phyloP scores from a whole-genome alignment of 2,888 invertebrate species.

The Neria commutata region DNA sequence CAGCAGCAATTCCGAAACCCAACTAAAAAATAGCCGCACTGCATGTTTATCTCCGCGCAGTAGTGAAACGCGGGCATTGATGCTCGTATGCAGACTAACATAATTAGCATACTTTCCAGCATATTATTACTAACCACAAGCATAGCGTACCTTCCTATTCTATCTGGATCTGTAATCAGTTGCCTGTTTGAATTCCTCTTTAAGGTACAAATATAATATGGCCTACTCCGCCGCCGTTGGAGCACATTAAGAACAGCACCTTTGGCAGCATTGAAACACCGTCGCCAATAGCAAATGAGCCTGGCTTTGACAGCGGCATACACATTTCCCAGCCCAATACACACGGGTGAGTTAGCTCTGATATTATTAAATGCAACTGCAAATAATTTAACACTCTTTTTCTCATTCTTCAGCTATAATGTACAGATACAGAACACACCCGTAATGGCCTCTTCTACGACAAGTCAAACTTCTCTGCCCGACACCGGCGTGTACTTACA shows the following conservation, averaged over 20 bases:
- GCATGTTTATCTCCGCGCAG: too few species aligned
- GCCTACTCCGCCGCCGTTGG: conserved; percentile 57
- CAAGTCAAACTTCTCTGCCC: conserved; percentile 52
- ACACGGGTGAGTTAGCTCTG: conserved; percentile 50
- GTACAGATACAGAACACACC: conserved; percentile 60
- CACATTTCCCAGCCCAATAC: conserved; percentile 60
- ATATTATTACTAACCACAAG: too few species aligned
- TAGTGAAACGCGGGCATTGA: too few species aligned
- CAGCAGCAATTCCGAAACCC: too few species aligned
- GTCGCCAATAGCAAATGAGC: conserved; percentile 59
- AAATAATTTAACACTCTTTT: not conserved
- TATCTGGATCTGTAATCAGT: too few species aligned
- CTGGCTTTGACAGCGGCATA: conserved; percentile 48
- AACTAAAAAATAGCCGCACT: too few species aligned
- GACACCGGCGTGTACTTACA: conserved; percentile 55
- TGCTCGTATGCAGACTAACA: too few species aligned
- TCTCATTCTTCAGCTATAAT: not conserved
- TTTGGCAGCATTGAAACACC: conserved; percentile 61
- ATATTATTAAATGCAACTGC: not conserved
- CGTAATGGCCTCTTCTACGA: conserved; percentile 51
- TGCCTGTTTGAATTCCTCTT: not conserved
- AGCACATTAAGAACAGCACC: conserved; percentile 58
- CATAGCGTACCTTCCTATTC: too few species aligned
- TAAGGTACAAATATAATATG: conserved; percentile 59
- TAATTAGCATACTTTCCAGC: too few species aligned